phyloP scores from a whole-genome alignment of 2,797 vertebrate species.

The Peromyscus aztecus region DNA sequence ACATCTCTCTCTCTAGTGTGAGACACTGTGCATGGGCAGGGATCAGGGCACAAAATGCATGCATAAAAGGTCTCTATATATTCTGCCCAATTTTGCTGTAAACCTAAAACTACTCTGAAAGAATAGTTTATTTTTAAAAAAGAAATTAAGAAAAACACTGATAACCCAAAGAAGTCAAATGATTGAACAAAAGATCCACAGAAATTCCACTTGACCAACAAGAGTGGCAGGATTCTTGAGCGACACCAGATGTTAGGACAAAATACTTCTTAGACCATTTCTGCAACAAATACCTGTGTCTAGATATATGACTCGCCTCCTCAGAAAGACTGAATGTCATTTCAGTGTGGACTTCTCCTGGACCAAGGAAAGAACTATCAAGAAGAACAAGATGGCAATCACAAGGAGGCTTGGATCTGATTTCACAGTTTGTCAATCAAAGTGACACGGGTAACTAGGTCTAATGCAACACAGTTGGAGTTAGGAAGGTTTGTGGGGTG shows the following conservation, averaged over 20 bases:
- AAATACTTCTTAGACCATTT: slow-evolving; percentile 55
- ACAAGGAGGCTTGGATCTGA: neutral
- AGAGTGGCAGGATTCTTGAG: neutral
- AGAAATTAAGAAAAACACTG: slow-evolving; percentile 13
- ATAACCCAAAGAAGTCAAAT: neutral
- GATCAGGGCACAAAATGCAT: fast-evolving
- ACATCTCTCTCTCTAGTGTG: neutral
- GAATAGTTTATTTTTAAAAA: neutral
- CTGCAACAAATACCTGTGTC: neutral
- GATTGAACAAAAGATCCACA: neutral
- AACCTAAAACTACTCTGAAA: slow-evolving; percentile 44
- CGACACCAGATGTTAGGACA: neutral
- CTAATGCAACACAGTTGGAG: neutral
- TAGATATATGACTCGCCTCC: neutral
- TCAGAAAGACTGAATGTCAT: neutral
- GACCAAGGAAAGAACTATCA: slow-evolving; percentile 35
- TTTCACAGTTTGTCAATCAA: slow-evolving; percentile 4
- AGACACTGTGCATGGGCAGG: too few relatives aligned
- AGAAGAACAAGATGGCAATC: slow-evolving; percentile 53
- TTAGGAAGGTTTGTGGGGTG: neutral
- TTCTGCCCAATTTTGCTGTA: slow-evolving; percentile 25
- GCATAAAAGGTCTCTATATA: neutral
- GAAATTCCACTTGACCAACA: slow-evolving; percentile 2
- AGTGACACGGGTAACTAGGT: neutral
- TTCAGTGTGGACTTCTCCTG: slow-evolving; percentile 20